Evolutionary conservation across 2,113 vertebrate genomes (phyloP), one percentile per base, ranked within the genome.

Genomic region (Holacanthus passer): DNA sequence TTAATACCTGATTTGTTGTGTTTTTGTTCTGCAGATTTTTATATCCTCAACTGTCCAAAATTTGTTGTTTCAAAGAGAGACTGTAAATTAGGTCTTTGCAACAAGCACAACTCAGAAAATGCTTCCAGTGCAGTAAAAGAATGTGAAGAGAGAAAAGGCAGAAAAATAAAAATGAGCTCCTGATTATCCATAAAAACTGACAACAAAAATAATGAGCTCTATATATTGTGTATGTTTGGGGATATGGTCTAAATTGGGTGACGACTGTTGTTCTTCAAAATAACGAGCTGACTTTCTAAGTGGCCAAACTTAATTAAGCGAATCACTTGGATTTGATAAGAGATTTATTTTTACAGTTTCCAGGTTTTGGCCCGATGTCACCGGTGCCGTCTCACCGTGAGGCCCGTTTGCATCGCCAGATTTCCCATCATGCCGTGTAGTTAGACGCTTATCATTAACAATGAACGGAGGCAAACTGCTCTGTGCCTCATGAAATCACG

Each of bases 401-500:
- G 52, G 11, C n/a, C 77, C n/a, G 22, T 72, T 20, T 70, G 53
- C 41, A 24, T 63, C 41, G 11, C 48, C 71, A 67, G 55, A 79
- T 53, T 59, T 73, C 41, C 60, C 55, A 64, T 72, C 37, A 64
- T 31, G 35, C 45, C 16, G 0, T 9, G 24, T 6, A 55, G 17
- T 69, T 50, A 17, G 29, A 45, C 10, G 6, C 62, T 83, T 35
- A 60, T 85, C 77, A 70, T 85, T 59, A 60, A 72, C 53, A 17
- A 2, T 37, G 22, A 76, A 79, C 43, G 52, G 24, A 71, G 47
- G 37, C 31, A 35, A 85, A 67, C 70, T 73, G 73, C 60, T 67
- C 76, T 22, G 43, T 72, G 67, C 67, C 56, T 83, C 82, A 58
- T 70, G 75, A 85, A 85, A 71, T 81, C 77, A 73, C 31, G 53